Conservation (phyloP, 2,113 vertebrate species). For the Columbina picui region DNA sequence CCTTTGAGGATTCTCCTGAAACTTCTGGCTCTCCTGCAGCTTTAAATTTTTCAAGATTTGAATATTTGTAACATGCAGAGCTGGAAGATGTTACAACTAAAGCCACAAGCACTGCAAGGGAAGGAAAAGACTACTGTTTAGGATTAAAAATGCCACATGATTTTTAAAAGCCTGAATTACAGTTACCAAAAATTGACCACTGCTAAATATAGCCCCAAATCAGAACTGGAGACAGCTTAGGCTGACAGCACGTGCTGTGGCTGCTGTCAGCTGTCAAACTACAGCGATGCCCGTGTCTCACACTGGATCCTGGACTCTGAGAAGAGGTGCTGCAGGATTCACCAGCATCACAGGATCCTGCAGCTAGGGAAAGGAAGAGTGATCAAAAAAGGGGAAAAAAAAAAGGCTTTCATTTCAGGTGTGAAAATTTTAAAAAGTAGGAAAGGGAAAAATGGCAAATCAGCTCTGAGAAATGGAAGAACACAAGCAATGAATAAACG, state of each 20-base stretch:
- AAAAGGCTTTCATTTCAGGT: neutral
- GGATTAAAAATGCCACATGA: neutral
- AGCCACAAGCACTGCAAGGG: neutral
- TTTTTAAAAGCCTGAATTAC: neutral
- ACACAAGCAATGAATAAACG: neutral
- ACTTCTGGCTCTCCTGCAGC: neutral
- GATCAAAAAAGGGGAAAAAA: neutral
- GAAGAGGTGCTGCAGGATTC: neutral
- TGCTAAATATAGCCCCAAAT: neutral
- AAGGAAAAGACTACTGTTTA: neutral
- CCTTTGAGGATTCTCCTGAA: neutral
- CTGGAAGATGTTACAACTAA: neutral
- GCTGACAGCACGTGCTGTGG: neutral
- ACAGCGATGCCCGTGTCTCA: neutral
- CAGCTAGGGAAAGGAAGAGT: neutral
- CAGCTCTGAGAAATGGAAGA: neutral
- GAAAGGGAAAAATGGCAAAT: neutral
- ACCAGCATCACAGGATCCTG: neutral
- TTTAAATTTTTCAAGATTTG: neutral
- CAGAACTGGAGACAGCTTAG: neutral
- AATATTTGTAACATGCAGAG: neutral
- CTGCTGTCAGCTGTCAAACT: neutral
- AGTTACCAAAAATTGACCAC: neutral
- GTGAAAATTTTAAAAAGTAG: neutral
- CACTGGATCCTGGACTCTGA: neutral